Conservation (phyloP, 2,797 vertebrate species). For the Ibycter americanus region DNA sequence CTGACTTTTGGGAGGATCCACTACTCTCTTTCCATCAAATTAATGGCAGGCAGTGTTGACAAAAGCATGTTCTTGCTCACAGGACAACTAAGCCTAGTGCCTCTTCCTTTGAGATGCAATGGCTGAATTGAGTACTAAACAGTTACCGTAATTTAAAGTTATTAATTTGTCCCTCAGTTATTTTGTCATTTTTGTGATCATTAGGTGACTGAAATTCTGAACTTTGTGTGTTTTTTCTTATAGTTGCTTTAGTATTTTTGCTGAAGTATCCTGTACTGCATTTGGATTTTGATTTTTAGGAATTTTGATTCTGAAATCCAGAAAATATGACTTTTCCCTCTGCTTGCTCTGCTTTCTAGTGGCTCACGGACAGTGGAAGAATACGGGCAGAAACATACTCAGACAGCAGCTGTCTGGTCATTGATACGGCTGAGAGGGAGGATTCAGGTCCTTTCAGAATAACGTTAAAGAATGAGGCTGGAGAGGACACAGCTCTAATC, state of each 20-base stretch:
- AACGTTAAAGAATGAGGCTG: slow-evolving; percentile 94
- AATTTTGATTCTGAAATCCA: neutral
- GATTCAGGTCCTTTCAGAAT: slow-evolving; percentile 93
- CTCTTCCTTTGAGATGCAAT: neutral
- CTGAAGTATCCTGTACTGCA: neutral
- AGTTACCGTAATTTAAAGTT: neutral
- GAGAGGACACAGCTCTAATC: slow-evolving; percentile 89
- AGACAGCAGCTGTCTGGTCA: slow-evolving; percentile 92
- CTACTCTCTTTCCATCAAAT: neutral
- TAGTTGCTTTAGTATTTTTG: neutral
- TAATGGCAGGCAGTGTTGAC: neutral
- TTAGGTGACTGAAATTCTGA: neutral
- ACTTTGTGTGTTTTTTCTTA: neutral
- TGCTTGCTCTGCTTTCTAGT: slow-evolving; percentile 73
- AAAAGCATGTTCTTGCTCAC: neutral
- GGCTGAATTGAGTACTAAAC: neutral
- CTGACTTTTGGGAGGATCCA: neutral
- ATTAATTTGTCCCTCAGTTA: neutral
- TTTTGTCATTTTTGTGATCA: neutral
- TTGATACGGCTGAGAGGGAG: slow-evolving; percentile 92
- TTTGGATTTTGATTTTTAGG: neutral
- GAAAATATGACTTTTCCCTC: neutral
- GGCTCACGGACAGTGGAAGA: slow-evolving; percentile 87
- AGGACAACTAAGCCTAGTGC: neutral
- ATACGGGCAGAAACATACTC: slow-evolving; percentile 88